Conservation (phyloP, 2,113 vertebrate species). For the Fregata magnificens region DNA sequence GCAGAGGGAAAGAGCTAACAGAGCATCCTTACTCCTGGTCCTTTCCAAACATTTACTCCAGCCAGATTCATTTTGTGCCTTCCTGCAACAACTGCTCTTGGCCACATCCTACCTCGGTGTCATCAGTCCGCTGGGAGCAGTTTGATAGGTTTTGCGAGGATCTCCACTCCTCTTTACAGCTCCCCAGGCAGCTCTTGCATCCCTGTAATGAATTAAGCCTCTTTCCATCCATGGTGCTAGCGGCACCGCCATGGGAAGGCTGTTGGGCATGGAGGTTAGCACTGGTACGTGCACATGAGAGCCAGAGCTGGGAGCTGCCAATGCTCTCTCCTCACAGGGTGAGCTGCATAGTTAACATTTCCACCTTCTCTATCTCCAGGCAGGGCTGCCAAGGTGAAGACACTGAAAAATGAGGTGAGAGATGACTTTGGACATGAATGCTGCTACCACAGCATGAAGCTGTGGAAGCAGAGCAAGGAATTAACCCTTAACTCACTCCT, state of each 20-base stretch:
- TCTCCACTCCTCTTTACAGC: not conserved
- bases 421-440: not conserved
- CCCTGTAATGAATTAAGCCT: not conserved
- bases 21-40: not conserved
- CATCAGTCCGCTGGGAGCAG: not conserved
- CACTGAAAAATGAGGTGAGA: not conserved
- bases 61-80: not conserved
- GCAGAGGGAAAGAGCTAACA: not conserved
- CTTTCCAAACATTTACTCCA: not conserved
- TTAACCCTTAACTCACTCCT: not conserved
- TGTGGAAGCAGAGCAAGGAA: not conserved
- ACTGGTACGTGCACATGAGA: accelerated
- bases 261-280: accelerated
- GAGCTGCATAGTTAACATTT: accelerated
- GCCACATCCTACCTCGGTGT: accelerated
- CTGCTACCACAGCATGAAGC: not conserved
- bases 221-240: not conserved
- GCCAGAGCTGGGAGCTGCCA: not conserved
- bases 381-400: not conserved
- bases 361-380: not conserved
- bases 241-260: accelerated
- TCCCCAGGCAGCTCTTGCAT: not conserved
- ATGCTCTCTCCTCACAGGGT: not conserved
- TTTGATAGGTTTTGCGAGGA: not conserved
- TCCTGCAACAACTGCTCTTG: not conserved